A percentile compares a stretch with the other conserved stretches of the same genome.
These are phyloP conservation scores for Zapornia atra DNA, from an alignment of 2,113 vertebrate species.

Conservation along the genomic window DNA sequence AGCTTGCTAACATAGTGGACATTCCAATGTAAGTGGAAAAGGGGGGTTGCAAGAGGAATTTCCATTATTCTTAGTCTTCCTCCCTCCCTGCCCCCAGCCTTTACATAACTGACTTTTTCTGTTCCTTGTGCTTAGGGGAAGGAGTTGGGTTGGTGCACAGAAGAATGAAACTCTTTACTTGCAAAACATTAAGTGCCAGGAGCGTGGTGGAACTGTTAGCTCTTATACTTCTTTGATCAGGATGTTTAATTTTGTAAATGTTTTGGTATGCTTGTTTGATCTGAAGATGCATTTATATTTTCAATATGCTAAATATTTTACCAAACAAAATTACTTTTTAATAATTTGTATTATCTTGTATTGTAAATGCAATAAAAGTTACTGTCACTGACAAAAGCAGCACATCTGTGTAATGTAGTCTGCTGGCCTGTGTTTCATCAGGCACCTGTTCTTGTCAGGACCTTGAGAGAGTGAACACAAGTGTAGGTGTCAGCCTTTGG, in stretches of 20 bases:
- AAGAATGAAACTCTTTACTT: neutral
- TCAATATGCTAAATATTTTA: slow-evolving; percentile 45
- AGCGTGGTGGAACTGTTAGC: neutral
- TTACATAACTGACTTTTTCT: neutral
- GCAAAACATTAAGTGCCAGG: neutral
- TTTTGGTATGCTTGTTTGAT: slow-evolving; percentile 21
- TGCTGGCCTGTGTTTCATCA: neutral
- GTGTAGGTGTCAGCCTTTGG: neutral
- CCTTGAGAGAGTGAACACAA: neutral
- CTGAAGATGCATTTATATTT: slow-evolving; percentile 35
- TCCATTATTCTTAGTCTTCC: neutral
- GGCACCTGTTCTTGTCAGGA: neutral
- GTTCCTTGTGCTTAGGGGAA: neutral
- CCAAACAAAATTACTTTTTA: neutral
- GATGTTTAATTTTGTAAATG: slow-evolving; percentile 8
- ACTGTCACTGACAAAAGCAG: neutral
- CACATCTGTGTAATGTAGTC: neutral
- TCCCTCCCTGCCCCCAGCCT: neutral
- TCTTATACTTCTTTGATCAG: slow-evolving; percentile 3
- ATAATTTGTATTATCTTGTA: neutral
- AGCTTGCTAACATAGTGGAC: neutral
- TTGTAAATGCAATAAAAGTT: slow-evolving; percentile 29
- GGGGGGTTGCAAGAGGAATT: neutral
- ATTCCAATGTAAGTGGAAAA: neutral
- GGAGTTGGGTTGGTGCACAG: neutral